These are phyloP conservation scores for Otus sunia DNA, from an alignment of 2,113 vertebrate genomes.

Conservation along the genomic window DNA sequence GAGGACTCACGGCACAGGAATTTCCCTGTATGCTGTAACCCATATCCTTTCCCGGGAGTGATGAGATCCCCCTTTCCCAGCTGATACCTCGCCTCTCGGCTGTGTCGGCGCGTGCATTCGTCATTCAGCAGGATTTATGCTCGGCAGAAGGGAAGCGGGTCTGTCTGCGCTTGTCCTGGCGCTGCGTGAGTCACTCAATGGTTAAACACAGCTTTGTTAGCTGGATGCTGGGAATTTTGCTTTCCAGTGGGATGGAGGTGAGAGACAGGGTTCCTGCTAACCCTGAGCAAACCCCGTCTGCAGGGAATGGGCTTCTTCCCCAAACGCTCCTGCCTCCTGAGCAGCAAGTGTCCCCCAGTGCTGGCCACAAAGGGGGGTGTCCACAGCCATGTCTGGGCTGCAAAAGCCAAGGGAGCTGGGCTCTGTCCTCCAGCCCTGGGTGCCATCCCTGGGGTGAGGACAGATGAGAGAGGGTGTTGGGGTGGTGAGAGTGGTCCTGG, in stretches of 20 bases:
- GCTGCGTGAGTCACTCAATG: background rate
- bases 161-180: background rate
- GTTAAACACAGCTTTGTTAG: background rate
- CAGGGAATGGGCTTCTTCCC: background rate
- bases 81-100: background rate
- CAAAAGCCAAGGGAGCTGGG: fast-evolving
- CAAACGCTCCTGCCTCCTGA: background rate
- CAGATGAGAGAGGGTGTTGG: fast-evolving
- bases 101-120: fast-evolving
- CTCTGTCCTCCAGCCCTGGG: fast-evolving
- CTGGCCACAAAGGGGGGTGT: fast-evolving
- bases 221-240: background rate
- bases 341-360: fast-evolving
- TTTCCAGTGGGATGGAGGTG: background rate
- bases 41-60: background rate
- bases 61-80: background rate
- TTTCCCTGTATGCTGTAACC: background rate
- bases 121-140: background rate
- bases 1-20: background rate
- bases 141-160: background rate
- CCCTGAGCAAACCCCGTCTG: background rate
- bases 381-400: background rate
- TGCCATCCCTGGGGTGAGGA: background rate
- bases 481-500: fast-evolving
- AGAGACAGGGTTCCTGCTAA: background rate